Evolutionary conservation across 2,113 vertebrate species (phyloP).

Genomic region (Hemiprocne comata): DNA sequence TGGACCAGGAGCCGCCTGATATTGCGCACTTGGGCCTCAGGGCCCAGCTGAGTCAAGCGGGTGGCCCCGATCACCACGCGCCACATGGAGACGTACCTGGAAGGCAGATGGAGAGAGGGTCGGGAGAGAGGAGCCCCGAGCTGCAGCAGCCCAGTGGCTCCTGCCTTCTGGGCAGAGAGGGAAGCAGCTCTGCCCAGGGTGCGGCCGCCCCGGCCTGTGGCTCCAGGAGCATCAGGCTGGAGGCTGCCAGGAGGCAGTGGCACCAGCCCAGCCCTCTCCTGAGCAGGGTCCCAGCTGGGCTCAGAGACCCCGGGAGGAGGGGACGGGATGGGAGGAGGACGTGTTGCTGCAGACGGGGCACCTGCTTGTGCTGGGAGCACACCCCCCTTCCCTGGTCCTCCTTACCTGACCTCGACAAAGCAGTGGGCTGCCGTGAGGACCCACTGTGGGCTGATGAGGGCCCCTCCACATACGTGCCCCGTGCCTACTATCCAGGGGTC

Average conservation of each 20-base stretch:
- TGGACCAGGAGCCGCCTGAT: not conserved
- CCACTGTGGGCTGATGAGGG: not conserved
- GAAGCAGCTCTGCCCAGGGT: rapidly evolving
- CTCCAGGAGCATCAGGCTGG: rapidly evolving
- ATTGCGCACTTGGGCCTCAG: not conserved
- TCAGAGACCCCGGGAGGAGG: not conserved
- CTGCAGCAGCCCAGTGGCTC: not conserved
- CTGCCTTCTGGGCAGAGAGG: not conserved
- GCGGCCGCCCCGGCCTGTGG: rapidly evolving
- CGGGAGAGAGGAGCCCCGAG: not conserved
- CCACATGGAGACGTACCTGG: not conserved
- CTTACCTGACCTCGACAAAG: not conserved
- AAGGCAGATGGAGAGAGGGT: not conserved
- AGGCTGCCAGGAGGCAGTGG: not conserved
- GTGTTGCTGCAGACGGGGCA: rapidly evolving
- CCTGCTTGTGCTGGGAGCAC: too few species aligned
- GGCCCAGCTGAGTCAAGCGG: not conserved
- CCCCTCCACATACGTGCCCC: not conserved
- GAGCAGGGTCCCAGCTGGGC: not conserved
- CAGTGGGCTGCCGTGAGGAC: slow-evolving; percentile 47
- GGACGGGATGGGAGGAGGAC: rapidly evolving
- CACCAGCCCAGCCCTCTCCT: not conserved
- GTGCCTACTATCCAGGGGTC: rapidly evolving
- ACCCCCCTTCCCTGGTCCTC: rapidly evolving
- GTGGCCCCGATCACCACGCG: not conserved